Base-by-base conservation (phyloP, 2,113 vertebrate genomes). In the Lates calcarifer region DNA sequence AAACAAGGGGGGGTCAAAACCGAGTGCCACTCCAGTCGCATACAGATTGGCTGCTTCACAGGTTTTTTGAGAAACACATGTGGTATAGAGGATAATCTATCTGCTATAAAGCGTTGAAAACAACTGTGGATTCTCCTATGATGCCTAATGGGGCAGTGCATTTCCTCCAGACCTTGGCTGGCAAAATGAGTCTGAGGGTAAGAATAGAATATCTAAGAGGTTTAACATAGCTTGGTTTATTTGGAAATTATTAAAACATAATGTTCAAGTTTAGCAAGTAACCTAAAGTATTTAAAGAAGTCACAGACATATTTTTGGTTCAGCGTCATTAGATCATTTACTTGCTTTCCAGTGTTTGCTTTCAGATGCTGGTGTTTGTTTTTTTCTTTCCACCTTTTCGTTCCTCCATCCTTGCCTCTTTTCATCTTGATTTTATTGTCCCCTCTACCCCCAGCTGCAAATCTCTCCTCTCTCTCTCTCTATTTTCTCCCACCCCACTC, bases 341-440 rank as follows among this genome's bases (percentile, higher is more conserved):
- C 62, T 69, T 18, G 31, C 60, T 65, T 74, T 68, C 35, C 17
- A 9, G 20, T 13, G 67, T 65, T 55, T 47, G 66, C 45, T 81
- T 55, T 43, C 58, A 47, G 72, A 55, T 22, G 43, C 53, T n/a
- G n/a, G 20, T 83, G 80, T 85, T 87, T 85, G 65, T 82, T 69
- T 71, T 49, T 82, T 39, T 28, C 61, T 35, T 64, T 68, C 65
- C 8, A 67, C 66, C 74, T 86, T 82, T 74, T 57, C 26, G 41
- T 69, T 76, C 24, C 81, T 75, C 86, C 82, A 87, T 86, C 82
- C 45, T 69, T 72, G 14, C 69, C 61, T 71, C 76, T 77, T 86
- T 82, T 83, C 68, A 86, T 91, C 84, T 85, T 64, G 78, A 74
- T 88, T 92, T 90, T 86, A 87, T 86, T 89, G 90, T 85, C 74